Conservation (phyloP, 2,888 invertebrate genomes). For the Harpalus rubripes region DNA sequence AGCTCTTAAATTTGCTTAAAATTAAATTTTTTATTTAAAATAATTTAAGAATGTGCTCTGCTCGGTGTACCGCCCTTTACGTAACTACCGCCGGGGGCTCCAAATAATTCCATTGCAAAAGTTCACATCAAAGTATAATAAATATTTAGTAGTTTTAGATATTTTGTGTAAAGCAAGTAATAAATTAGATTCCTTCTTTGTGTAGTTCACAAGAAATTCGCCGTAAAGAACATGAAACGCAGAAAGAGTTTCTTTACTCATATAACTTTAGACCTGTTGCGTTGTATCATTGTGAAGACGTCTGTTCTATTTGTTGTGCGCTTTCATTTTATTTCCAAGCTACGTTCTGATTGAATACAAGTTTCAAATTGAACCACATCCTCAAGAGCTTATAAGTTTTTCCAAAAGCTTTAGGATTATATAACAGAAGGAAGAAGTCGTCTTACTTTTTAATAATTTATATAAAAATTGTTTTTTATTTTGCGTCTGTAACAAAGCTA, state of each 20-base stretch:
- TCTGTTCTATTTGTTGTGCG: constrained; percentile 25
- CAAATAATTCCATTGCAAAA: neutral
- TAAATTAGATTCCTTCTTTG: constrained; percentile 43
- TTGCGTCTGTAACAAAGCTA: too few species aligned
- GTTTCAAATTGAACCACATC: constrained; percentile 5
- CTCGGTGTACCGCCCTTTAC: too few species aligned
- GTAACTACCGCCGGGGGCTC: too few species aligned
- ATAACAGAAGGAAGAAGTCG: neutral
- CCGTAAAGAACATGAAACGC: constrained; percentile 45
- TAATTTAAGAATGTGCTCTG: too few species aligned
- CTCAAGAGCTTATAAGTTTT: neutral
- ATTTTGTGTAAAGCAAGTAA: constrained; percentile 16
- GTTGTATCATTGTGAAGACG: constrained; percentile 24
- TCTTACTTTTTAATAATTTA: neutral
- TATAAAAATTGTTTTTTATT: neutral
- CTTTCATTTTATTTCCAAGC: constrained; percentile 32
- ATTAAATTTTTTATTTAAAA: too few species aligned
- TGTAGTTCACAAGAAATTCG: constrained; percentile 45
- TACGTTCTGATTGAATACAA: constrained; percentile 21
- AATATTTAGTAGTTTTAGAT: constrained; percentile 33
- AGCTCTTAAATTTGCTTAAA: too few species aligned
- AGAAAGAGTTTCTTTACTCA: constrained; percentile 41
- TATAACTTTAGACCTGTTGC: constrained; percentile 45
- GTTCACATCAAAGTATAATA: neutral
- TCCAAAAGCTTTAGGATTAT: neutral